These are phyloP conservation scores for Tiliacea aurago DNA, from an alignment of 2,888 invertebrate genomes.

Conservation along the genomic window DNA sequence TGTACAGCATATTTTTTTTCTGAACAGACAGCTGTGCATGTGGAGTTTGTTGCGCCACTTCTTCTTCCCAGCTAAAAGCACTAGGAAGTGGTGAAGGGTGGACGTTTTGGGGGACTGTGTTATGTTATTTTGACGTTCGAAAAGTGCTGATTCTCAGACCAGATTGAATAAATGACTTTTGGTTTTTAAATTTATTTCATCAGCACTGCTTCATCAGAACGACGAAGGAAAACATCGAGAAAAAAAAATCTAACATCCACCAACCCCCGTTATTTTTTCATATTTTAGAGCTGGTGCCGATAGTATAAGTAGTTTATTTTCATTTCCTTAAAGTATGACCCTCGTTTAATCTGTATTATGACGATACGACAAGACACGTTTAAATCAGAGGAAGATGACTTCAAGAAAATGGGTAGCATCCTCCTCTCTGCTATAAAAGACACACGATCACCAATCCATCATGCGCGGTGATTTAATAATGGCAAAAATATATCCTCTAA, in stretches of 20 bases:
- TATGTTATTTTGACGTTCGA: background rate
- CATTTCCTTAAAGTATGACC: background rate
- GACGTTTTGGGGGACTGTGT: background rate
- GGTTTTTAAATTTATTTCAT: background rate
- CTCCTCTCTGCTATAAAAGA: slow-evolving; percentile 17
- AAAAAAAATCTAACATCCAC: background rate
- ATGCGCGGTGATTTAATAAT: slow-evolving; percentile 34
- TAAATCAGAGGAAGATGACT: background rate
- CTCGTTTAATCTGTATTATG: too few species aligned
- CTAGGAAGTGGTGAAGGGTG: background rate
- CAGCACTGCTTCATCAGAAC: background rate
- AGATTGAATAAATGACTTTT: background rate
- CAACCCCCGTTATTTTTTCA: background rate
- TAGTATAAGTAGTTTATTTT: background rate
- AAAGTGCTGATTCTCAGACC: too few species aligned
- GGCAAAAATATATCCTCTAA: slow-evolving; percentile 22
- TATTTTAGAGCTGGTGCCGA: background rate
- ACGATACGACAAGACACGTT: too few species aligned
- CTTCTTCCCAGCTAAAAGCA: background rate
- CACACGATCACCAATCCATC: slow-evolving; percentile 35
- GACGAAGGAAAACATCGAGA: background rate
- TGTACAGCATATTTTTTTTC: background rate
- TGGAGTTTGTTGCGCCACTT: background rate
- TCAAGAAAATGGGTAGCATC: slow-evolving; percentile 36
- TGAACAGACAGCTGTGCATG: background rate